Conservation (phyloP, 2,888 invertebrate species). For the Clostera curtula region DNA sequence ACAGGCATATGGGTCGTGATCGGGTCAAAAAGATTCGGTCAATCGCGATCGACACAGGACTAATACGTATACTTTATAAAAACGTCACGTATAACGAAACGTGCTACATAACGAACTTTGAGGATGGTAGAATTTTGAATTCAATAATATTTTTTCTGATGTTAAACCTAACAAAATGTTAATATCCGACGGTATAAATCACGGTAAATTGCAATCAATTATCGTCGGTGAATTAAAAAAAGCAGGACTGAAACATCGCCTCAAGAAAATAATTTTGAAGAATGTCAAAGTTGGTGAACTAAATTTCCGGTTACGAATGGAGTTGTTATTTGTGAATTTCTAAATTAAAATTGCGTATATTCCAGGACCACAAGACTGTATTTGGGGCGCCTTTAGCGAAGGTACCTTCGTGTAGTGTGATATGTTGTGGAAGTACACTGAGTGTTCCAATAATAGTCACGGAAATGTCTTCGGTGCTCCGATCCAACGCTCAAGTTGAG, state of each 20-base stretch:
- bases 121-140: constrained; percentile 36
- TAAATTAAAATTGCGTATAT: constrained; percentile 3
- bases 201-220: constrained; percentile 66
- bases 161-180: constrained; percentile 52
- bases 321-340: too few species aligned
- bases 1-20: too few species aligned
- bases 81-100: constrained; percentile 15
- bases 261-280: constrained; percentile 78
- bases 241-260: constrained; percentile 81
- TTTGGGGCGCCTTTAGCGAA: constrained; percentile 65
- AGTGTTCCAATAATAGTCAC: constrained; percentile 83
- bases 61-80: too few species aligned
- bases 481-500: constrained; percentile 82
- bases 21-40: too few species aligned
- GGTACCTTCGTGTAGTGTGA: constrained; percentile 68
- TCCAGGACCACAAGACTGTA: constrained; percentile 62
- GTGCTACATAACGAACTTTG: constrained; percentile 33
- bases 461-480: constrained; percentile 81
- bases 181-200: constrained; percentile 68
- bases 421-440: constrained; percentile 80
- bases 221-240: constrained; percentile 80
- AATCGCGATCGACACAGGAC: too few species aligned
- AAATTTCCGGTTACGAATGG: too few species aligned
- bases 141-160: constrained; percentile 19
- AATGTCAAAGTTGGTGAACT: constrained; percentile 63